Conservation (phyloP, 2,797 vertebrate species). For the Danio jaintianensis region DNA sequence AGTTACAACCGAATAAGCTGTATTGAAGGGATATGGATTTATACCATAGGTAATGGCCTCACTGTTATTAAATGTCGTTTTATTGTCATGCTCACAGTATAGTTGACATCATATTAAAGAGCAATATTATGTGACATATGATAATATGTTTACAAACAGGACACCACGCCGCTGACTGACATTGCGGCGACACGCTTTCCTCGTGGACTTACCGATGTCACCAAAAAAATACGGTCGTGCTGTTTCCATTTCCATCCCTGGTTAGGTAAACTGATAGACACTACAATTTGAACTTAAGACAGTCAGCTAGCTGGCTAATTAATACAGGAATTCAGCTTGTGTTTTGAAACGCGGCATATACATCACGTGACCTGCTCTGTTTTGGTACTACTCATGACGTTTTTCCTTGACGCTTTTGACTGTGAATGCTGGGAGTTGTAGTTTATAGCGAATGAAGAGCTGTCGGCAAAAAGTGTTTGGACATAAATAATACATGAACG, state of each 20-base stretch:
- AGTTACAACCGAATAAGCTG: too few species aligned
- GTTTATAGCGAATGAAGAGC: conserved; percentile 25
- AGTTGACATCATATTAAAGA: background rate
- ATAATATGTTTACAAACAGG: background rate
- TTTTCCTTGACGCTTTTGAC: background rate
- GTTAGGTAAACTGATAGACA: background rate
- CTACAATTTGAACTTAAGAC: background rate
- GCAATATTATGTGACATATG: background rate
- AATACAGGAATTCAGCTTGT: background rate
- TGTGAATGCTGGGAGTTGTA: conserved; percentile 65
- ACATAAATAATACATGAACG: background rate
- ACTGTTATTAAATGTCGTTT: too few species aligned
- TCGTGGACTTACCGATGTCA: conserved; percentile 74
- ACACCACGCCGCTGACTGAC: background rate
- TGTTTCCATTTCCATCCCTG: conserved; percentile 68
- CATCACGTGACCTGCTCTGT: conserved; percentile 61
- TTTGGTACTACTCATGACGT: background rate
- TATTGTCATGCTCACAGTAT: too few species aligned
- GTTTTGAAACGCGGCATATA: conserved; percentile 43
- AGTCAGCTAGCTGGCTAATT: conserved; percentile 55
- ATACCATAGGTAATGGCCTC: too few species aligned
- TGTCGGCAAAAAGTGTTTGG: background rate
- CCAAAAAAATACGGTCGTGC: conserved; percentile 74
- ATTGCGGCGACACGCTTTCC: background rate
- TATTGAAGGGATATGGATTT: too few species aligned